Conservation (phyloP, 2,113 vertebrate genomes). For the Leucopternis melanops region DNA sequence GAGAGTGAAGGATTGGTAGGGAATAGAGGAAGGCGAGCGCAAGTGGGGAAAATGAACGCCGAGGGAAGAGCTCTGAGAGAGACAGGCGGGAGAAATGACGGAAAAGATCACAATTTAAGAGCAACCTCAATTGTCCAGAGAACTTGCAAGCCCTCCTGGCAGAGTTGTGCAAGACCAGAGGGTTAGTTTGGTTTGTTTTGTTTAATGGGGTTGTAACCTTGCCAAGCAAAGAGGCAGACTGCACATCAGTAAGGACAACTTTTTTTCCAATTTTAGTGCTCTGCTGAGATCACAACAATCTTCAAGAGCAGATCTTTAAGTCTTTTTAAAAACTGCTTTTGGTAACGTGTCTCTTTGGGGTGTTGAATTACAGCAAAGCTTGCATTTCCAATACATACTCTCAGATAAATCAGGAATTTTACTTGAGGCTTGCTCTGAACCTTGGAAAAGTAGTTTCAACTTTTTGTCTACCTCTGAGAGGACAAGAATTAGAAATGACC, state of each 20-base stretch:
- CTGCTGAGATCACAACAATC: not conserved
- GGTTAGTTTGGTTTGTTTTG: not conserved
- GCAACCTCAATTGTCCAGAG: slow-evolving; percentile 18
- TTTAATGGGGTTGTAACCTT: not conserved
- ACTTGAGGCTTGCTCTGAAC: not conserved
- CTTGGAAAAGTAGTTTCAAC: not conserved
- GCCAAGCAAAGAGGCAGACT: not conserved
- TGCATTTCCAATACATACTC: not conserved
- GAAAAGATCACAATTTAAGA: slow-evolving; percentile 15
- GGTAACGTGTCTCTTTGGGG: not conserved
- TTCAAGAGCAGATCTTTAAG: not conserved
- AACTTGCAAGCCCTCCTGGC: slow-evolving; percentile 16
- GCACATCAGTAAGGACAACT: not conserved
- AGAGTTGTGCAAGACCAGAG: slow-evolving; percentile 8
- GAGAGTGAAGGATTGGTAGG: too few species aligned
- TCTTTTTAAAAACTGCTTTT: not conserved
- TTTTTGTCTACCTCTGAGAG: not conserved
- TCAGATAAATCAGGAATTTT: not conserved
- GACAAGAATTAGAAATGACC: not conserved
- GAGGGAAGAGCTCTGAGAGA: too few species aligned
- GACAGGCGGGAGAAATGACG: too few species aligned
- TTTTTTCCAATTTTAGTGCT: not conserved
- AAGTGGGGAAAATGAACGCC: too few species aligned
- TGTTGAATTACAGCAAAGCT: not conserved
- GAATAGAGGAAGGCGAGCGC: too few species aligned